Evolutionary conservation across 1,140 invertebrate genomes (phyloP).

Genomic region (Brachionus manjavacas): DNA sequence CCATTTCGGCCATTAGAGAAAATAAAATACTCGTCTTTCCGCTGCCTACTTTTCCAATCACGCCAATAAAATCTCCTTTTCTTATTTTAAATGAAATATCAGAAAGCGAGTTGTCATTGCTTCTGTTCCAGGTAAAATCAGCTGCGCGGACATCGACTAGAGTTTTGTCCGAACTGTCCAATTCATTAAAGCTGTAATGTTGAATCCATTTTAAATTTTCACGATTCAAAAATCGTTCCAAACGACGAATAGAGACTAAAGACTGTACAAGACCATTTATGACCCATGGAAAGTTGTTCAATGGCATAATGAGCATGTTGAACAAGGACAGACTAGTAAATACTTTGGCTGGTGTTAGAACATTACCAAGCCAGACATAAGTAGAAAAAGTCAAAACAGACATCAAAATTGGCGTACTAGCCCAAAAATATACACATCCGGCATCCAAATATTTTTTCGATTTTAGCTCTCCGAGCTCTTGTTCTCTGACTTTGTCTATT

Average conservation of each 20-base stretch:
- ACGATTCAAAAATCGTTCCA: slow-evolving; percentile 48
- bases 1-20: slow-evolving; percentile 57
- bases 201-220: slow-evolving; percentile 10
- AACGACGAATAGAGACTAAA: slow-evolving; percentile 61
- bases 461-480: slow-evolving; percentile 66
- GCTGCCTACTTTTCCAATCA: slow-evolving; percentile 56
- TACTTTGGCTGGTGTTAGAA: slow-evolving; percentile 75
- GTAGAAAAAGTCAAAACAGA: slow-evolving; percentile 83
- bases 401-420: slow-evolving; percentile 91
- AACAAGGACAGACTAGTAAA: slow-evolving; percentile 90
- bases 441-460: slow-evolving; percentile 93
- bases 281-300: slow-evolving; percentile 98
- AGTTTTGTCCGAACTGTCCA: neutral
- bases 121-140: slow-evolving; percentile 46
- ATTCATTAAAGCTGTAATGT: slow-evolving; percentile 9
- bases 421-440: slow-evolving; percentile 98
- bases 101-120: neutral
- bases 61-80: slow-evolving; percentile 55
- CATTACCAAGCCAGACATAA: slow-evolving; percentile 75
- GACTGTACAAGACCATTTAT: slow-evolving; percentile 90
- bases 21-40: slow-evolving; percentile 56
- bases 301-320: slow-evolving; percentile 87
- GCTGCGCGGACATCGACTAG: slow-evolving; percentile 45
- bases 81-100: neutral
- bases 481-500: slow-evolving; percentile 68